Percentiles rank a stretch among this genome's conserved stretches.
phyloP scores from a whole-genome alignment of 2,113 vertebrate species.

The Mesocricetus auratus region DNA sequence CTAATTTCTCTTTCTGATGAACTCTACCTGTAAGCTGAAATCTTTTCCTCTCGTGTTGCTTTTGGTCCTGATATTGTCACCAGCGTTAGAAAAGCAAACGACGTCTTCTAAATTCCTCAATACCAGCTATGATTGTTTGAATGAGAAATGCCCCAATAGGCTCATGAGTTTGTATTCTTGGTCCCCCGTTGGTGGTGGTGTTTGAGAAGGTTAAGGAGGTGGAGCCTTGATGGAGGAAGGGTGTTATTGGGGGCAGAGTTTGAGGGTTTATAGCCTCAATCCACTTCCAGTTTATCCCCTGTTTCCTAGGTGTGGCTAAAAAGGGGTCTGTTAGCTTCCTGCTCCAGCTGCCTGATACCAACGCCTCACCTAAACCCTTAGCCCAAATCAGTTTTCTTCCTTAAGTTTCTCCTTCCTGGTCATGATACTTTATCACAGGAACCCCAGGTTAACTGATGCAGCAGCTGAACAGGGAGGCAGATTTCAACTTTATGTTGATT shows the following conservation, averaged over 20 bases:
- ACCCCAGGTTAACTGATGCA: neutral
- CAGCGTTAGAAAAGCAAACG: neutral
- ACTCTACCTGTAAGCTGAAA: neutral
- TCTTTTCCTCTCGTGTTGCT: neutral
- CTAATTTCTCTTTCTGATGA: neutral
- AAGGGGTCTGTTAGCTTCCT: neutral
- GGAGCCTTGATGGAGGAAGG: neutral
- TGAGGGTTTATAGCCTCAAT: neutral
- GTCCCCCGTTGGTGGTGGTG: neutral
- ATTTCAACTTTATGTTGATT: neutral
- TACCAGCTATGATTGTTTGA: neutral
- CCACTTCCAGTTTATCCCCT: neutral
- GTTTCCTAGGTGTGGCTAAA: neutral
- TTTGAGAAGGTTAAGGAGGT: neutral
- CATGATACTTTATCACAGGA: neutral
- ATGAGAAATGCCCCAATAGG: neutral
- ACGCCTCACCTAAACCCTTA: neutral
- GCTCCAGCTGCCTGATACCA: neutral
- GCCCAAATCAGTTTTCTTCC: neutral
- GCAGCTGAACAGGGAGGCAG: neutral
- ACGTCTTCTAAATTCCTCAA: neutral
- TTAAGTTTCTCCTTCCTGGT: neutral
- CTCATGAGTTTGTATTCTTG: neutral
- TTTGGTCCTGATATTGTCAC: neutral
- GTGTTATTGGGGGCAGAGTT: neutral